phyloP scores from a whole-genome alignment of 1,140 invertebrate species.

The Anastrepha ludens region DNA sequence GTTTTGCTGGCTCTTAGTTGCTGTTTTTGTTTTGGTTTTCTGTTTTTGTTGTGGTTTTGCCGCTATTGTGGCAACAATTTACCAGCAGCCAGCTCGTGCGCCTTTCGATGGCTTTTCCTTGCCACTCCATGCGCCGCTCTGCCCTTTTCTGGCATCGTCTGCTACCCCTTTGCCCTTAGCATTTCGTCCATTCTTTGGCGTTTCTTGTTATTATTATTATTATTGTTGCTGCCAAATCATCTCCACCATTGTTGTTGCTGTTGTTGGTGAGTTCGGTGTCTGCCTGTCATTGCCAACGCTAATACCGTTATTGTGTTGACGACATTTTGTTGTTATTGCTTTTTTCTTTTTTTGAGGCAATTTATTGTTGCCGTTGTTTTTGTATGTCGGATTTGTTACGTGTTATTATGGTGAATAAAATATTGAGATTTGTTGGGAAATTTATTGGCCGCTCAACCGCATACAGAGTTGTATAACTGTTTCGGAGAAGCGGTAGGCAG shows the following conservation, averaged over 20 bases:
- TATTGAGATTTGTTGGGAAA: conserved; percentile 32
- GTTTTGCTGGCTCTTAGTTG: neutral
- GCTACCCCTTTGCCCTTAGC: neutral
- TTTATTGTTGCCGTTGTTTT: neutral
- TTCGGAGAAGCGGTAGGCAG: neutral
- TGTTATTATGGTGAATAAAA: conserved; percentile 42
- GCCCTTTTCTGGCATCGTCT: neutral
- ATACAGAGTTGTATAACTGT: neutral
- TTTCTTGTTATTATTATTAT: conserved; percentile 22
- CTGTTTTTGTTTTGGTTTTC: neutral
- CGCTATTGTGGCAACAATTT: conserved; percentile 13
- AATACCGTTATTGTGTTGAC: conserved; percentile 46
- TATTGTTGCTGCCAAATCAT: neutral
- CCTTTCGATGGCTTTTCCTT: neutral
- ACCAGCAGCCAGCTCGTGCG: neutral
- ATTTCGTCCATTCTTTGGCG: neutral
- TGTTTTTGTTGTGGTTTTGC: neutral
- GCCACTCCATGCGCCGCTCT: neutral
- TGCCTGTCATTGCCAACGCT: conserved; percentile 36
- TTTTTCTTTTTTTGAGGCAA: neutral
- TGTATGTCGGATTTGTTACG: conserved; percentile 8
- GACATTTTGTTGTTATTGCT: neutral
- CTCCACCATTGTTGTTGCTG: neutral
- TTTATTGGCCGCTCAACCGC: conserved; percentile 44
- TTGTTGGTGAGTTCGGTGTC: neutral